Conservation (phyloP, 2,888 invertebrate species). For the Ferrisia virgata region DNA sequence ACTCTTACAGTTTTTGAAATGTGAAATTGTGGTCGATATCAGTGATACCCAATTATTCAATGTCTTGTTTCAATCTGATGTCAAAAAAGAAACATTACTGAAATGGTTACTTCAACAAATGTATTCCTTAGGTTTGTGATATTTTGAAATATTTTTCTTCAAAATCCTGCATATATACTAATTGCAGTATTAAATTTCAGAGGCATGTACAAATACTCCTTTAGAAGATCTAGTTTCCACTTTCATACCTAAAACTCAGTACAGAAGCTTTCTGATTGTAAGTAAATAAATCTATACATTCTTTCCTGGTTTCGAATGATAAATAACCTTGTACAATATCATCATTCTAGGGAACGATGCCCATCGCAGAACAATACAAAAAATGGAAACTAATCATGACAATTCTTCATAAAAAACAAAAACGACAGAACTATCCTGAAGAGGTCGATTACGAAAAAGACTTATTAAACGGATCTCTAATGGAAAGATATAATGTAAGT, state of each 20-base stretch:
- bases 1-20: neutral
- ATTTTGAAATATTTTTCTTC: neutral
- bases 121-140: neutral
- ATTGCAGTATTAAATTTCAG: neutral
- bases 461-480: neutral
- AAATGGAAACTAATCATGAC: conserved; percentile 21
- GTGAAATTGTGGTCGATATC: neutral
- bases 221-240: conserved; percentile 7
- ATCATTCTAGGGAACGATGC: neutral
- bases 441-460: neutral
- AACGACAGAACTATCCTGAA: neutral
- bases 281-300: neutral
- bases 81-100: neutral
- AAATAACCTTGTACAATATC: neutral
- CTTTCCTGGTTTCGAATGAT: neutral
- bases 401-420: neutral
- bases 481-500: neutral
- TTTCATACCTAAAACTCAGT: neutral
- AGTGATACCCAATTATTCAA: neutral
- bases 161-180: neutral
- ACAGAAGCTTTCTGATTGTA: neutral
- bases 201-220: neutral
- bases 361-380: conserved; percentile 8
- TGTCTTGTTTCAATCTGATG: neutral
- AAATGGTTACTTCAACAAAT: conserved; percentile 13